These are phyloP conservation scores for Urocolius indicus DNA, from an alignment of 2,113 vertebrate species.

Conservation along the genomic window DNA sequence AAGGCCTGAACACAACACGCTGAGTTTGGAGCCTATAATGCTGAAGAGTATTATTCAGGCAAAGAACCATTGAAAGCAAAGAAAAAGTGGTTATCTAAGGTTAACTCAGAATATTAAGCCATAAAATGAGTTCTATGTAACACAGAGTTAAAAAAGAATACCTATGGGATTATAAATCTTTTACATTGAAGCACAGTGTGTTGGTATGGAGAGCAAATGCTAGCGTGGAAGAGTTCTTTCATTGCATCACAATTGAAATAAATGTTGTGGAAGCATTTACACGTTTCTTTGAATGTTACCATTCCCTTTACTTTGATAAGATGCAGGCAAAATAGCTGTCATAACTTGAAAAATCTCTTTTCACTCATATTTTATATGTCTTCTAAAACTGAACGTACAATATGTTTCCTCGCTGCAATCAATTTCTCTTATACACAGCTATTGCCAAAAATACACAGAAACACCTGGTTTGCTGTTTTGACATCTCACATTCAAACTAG, in stretches of 20 bases:
- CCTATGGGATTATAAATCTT: slow-evolving; percentile 46
- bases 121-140: slow-evolving; percentile 30
- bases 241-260: slow-evolving; percentile 52
- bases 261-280: slow-evolving; percentile 62
- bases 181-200: slow-evolving; percentile 35
- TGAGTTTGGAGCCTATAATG: background rate
- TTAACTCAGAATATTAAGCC: background rate
- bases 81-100: background rate
- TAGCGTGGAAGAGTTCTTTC: slow-evolving; percentile 59
- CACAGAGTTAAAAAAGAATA: slow-evolving; percentile 18
- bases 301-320: slow-evolving; percentile 50
- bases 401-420: slow-evolving; percentile 4
- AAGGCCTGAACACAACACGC: background rate
- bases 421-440: background rate
- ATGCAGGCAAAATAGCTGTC: slow-evolving; percentile 46
- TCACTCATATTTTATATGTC: background rate
- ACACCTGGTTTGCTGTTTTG: background rate
- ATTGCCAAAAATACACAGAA: background rate
- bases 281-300: slow-evolving; percentile 36
- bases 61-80: background rate
- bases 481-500: background rate
- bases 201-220: slow-evolving; percentile 22
- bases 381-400: slow-evolving; percentile 20
- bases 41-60: background rate
- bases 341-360: slow-evolving; percentile 41